phyloP scores from a whole-genome alignment of 2,113 vertebrate genomes.

The Sigmodon hispidus region DNA sequence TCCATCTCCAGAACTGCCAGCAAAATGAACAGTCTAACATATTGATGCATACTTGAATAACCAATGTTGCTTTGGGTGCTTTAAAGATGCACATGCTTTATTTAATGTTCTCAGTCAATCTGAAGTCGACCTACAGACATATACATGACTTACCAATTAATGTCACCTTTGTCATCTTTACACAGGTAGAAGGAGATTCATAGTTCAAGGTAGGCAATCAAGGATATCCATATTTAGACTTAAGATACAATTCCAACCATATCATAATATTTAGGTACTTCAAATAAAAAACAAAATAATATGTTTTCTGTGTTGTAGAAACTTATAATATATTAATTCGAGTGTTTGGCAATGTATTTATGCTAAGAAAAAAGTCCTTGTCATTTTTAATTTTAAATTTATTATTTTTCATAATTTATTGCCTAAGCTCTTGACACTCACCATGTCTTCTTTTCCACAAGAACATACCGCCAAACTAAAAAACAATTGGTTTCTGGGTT shows the following conservation, averaged over 20 bases:
- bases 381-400: not conserved
- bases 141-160: not conserved
- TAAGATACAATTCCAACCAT: not conserved
- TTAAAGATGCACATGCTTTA: not conserved
- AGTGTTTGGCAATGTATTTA: not conserved
- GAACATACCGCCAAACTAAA: not conserved
- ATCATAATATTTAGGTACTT: not conserved
- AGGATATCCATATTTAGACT: not conserved
- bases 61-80: not conserved
- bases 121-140: not conserved
- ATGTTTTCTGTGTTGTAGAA: not conserved
- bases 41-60: not conserved
- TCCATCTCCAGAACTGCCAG: not conserved
- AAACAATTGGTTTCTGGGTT: not conserved
- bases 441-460: not conserved
- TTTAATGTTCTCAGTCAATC: not conserved
- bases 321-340: not conserved
- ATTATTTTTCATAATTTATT: not conserved
- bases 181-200: not conserved
- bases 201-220: not conserved
- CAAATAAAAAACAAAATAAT: not conserved
- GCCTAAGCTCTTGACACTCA: not conserved
- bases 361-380: not conserved
- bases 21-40: not conserved
- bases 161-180: not conserved